These are phyloP conservation scores for Scomber japonicus DNA, from an alignment of 2,113 vertebrate species.

Conservation along the genomic window DNA sequence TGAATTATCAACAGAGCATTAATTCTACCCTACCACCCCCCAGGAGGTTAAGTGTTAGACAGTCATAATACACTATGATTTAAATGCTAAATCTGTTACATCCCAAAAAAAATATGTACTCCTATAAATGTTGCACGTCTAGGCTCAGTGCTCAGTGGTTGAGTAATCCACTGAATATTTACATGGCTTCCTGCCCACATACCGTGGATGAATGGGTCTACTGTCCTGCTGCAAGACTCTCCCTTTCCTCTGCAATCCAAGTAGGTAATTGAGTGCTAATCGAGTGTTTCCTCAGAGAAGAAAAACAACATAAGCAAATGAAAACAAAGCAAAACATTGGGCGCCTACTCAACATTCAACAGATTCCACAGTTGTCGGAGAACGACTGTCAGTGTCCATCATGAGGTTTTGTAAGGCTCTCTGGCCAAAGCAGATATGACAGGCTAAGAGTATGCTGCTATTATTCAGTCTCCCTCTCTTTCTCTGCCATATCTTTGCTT, in stretches of 20 bases:
- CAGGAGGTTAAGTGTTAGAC: neutral
- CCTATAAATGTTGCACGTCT: conserved; percentile 29
- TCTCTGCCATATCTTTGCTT: neutral
- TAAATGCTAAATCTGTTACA: conserved; percentile 27
- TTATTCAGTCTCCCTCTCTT: conserved; percentile 18
- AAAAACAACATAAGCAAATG: conserved; percentile 56
- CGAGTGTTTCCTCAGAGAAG: conserved; percentile 57
- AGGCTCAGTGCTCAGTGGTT: conserved; percentile 3
- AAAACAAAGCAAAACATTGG: conserved; percentile 38
- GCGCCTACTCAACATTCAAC: conserved; percentile 42
- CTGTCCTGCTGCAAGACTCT: conserved; percentile 57
- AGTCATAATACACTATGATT: neutral
- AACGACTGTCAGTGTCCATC: conserved; percentile 47
- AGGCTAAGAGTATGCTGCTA: conserved; percentile 23
- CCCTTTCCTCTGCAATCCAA: conserved; percentile 48
- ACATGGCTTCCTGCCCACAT: conserved; percentile 56
- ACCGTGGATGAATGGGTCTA: conserved; percentile 62
- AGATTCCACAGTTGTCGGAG: conserved; percentile 45
- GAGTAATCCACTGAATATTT: conserved; percentile 48
- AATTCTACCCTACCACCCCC: neutral
- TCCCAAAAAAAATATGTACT: conserved; percentile 3
- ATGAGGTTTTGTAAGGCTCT: conserved; percentile 23
- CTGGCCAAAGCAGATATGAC: conserved; percentile 44
- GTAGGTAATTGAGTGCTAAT: conserved; percentile 71
- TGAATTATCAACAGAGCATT: neutral